Base-by-base conservation (phyloP, 2,888 invertebrate genomes). In the Ophion ellenae region DNA sequence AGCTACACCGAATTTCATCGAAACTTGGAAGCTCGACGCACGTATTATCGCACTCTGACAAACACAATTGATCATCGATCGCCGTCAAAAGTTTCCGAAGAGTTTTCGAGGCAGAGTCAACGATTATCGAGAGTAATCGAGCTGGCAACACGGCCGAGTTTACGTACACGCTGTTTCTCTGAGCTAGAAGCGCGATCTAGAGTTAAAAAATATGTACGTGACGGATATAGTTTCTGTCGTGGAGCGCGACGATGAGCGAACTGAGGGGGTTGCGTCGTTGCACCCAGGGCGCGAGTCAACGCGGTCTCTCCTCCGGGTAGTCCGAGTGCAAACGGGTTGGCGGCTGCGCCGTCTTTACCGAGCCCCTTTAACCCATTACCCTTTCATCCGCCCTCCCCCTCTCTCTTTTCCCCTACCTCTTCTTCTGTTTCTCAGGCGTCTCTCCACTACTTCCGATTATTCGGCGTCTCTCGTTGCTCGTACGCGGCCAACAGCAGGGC, bases 271-370 rank as follows among this genome's bases (percentile, higher is more conserved):
- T 67, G 83, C 82, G 82, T 70, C 76, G 61, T 71, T 45, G 40
- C 40, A 40, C 66, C 85, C 88, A 89, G 87, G 89, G 90, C 89
- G 88, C 91, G 88, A 91, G 88, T 90, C 90, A 88, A 91, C 91
- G 91, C 88, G 77, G 84, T 88, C 87, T 88, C 86, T 84, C 87
- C 85, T 85, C 84, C 71, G 80, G 83, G 74, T 70, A 81, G 83
- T 66, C 81, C 84, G 76, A 83, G 77, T 88, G 89, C 85, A 89
- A 80, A 89, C 89, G 90, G 89, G 90, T 89, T 88, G 87, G 92
- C 92, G 92, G 88, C 92, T 92, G 92, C 92, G 92, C 92, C 84
- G 88, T 90, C 89, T 89, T 73, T 69, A 45, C 79, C 87, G 81
- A 71, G 86, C 89, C 90, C 89, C 90, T 90, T 90, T 91, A 90